Conservation (phyloP, 30 jellyfish, hydroid and myxozoan genomes). For the Phacellophora camtschatica region DNA sequence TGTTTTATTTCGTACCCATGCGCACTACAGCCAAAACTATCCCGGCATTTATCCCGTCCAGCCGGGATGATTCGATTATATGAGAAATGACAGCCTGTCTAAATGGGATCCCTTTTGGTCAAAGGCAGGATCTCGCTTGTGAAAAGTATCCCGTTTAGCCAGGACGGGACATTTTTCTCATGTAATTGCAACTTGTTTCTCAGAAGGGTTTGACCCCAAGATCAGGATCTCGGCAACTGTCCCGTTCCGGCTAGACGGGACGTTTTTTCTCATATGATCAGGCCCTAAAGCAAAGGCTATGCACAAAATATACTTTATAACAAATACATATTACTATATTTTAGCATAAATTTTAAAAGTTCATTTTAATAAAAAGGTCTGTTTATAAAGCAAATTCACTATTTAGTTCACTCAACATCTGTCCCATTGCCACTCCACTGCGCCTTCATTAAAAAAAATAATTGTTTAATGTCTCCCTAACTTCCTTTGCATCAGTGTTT, state of each 20-base stretch:
- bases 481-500: not conserved
- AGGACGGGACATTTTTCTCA: not conserved
- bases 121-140: not conserved
- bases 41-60: not conserved
- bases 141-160: not conserved
- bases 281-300: not conserved
- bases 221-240: not conserved
- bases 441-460: not conserved
- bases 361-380: too few relatives aligned
- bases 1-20: not conserved
- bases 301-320: too few relatives aligned
- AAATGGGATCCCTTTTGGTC: not conserved
- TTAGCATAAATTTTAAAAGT: too few relatives aligned
- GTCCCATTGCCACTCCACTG: too few relatives aligned
- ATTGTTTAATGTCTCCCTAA: not conserved
- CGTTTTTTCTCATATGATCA: not conserved
- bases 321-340: too few relatives aligned
- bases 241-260: not conserved
- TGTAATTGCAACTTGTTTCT: not conserved
- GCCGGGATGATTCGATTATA: not conserved
- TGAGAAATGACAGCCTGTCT: not conserved
- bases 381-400: too few relatives aligned
- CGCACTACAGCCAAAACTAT: not conserved
- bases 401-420: too few relatives aligned
- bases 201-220: conserved; percentile 3